Conservation (phyloP, 2,888 invertebrate genomes). For the Leistus spinibarbis region DNA sequence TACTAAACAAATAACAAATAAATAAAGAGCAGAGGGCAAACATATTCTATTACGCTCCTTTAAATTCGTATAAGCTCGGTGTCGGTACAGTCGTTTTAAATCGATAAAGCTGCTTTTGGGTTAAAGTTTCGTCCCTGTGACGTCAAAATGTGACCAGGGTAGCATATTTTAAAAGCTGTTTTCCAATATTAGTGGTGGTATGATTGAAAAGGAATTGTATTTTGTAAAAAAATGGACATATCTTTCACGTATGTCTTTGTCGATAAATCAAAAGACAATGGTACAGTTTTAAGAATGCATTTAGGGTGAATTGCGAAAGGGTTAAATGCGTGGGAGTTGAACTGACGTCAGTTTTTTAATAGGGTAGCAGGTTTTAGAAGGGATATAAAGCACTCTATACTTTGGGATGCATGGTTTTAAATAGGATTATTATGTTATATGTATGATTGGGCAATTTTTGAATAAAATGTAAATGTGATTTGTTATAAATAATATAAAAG, state of each 20-base stretch:
- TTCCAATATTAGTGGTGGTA: not conserved
- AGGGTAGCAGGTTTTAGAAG: constrained; percentile 42
- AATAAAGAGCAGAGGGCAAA: not conserved
- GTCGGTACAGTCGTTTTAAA: not conserved
- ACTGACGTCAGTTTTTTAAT: constrained; percentile 46
- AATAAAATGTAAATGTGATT: not conserved
- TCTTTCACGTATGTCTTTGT: not conserved
- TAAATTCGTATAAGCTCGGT: not conserved
- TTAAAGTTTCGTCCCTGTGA: constrained; percentile 20
- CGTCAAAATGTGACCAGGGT: constrained; percentile 27
- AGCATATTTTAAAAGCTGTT: not conserved
- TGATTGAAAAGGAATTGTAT: not conserved
- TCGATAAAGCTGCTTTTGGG: not conserved
- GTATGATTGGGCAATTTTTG: not conserved
- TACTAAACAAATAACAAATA: not conserved
- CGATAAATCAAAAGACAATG: not conserved
- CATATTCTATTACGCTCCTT: not conserved
- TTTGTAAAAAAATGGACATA: not conserved
- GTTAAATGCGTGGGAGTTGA: constrained; percentile 62
- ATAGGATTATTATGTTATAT: not conserved
- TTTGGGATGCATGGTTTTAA: not conserved
- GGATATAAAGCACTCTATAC: constrained; percentile 3
- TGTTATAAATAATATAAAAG: not conserved
- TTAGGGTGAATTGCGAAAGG: constrained; percentile 25
- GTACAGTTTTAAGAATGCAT: constrained; percentile 30